Base-by-base conservation (phyloP, 2,888 invertebrate genomes). In the Itoplectis maculator region DNA sequence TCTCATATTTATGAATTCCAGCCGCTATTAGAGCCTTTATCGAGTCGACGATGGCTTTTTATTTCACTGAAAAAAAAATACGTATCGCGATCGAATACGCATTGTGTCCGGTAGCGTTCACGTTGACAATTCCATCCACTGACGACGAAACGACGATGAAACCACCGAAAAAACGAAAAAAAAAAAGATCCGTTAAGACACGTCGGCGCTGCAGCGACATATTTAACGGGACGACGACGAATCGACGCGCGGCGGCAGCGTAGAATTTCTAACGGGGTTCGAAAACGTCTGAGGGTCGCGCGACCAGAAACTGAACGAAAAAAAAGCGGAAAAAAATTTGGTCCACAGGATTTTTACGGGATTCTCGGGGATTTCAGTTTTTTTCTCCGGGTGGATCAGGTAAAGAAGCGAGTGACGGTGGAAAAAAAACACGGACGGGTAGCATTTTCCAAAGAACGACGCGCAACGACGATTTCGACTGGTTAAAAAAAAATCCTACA, bases 381-480 rank as follows among this genome's bases (percentile, higher is more conserved):
- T 87, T 84, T 86, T 88, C 86, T 83, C 85, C 59, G 2, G 3
- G 18, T 65, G 81, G 84, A 84, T 84, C 84, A 87, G 86, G 83
- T 84, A 84, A 81, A 82, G 82, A 85, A 87, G 82, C 78, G 80
- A 73, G 65, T 73, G 79, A 79, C 84, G 84, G 77, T 77, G 87
- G 74, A 73, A 79, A 76, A 72, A 69, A 70, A 15, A 63, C 13
- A 40, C 63, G 74, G 45, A 40, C 47, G 70, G 75, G 59, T 68
- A 45, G 51, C 42, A 66, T 69, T 72, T 79, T 70, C 29, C 23
- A n/a, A 13, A 65, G 69, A 76, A 45, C 35, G 59, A 59, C 20
- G 59, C 49, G 51, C 49, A 18, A 56, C 63, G 47, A 49, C 42
- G 70, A 63, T 45, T 29, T 23, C 35, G 11, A 37, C 45, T 82